Base-by-base conservation (phyloP, 2,888 invertebrate genomes). In the Elegia similella region DNA sequence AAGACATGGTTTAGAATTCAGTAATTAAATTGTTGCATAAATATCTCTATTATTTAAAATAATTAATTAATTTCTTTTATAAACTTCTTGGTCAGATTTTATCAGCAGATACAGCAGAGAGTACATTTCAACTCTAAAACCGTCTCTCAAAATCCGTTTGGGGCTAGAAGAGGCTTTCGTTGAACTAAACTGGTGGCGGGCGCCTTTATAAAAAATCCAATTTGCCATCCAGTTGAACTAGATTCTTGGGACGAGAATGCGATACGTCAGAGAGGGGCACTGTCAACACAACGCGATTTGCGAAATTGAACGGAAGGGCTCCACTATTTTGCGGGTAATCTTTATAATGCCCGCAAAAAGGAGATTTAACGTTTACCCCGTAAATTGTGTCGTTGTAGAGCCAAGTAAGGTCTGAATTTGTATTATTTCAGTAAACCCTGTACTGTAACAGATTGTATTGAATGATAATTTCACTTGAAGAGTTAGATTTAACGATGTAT, bases 241-340 rank as follows among this genome's bases (percentile, higher is more conserved):
- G 72, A 76, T 73, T 73, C 66, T 66, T 67, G 64, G 63, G 70
- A 69, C 65, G 64, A 72, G 69, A 74, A 71, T 66, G 69, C 73
- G 78, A 81, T 82, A 80, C 77, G 75, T 77, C 82, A 77, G 72
- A 68, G 65, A 71, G 72, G 60, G 62, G 65, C 72, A 69, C 72
- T 69, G 70, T 66, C 71, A 69, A 68, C 73, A 70, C 72, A 69
- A 76, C 75, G 75, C 76, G 81, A 81, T 83, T 80, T 83, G 73
- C 73, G 78, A 82, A 82, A 82, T 82, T 81, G 80, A 81, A 82
- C 81, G 82, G 81, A 82, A 79, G 73, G 78, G 73, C 73, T 67
- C 69, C 68, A 73, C 80, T 77, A 80, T 79, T 78, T 79, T 75
- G 75, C 62, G 76, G 76, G 73, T 76, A 79, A 81, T 82, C 76